These are phyloP conservation scores for Atta colombica DNA, from an alignment of 1,140 invertebrate genomes.

Conservation along the genomic window DNA sequence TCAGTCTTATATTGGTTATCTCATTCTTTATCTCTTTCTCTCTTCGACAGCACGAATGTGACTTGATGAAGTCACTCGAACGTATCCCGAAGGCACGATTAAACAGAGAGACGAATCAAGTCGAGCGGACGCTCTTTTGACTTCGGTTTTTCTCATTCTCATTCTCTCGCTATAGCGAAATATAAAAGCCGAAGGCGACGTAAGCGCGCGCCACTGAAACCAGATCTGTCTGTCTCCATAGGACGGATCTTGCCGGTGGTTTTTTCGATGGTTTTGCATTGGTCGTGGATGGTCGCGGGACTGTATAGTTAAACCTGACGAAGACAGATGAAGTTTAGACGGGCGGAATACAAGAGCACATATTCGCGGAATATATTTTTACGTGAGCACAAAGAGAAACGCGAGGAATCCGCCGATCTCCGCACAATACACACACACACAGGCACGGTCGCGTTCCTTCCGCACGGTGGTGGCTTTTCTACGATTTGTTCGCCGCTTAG, in stretches of 20 bases:
- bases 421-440: no score
- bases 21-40: background rate
- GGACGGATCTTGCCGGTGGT: constrained; percentile 37
- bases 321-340: constrained; percentile 52
- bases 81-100: constrained; percentile 56
- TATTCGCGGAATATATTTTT: constrained; percentile 52
- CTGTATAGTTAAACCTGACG: constrained; percentile 44
- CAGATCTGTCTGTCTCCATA: constrained; percentile 36
- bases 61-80: constrained; percentile 58
- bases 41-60: constrained; percentile 28
- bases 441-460: background rate
- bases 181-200: constrained; percentile 72
- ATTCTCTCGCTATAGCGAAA: constrained; percentile 70
- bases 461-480: constrained; percentile 24
- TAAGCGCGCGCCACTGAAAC: constrained; percentile 45
- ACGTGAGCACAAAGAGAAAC: constrained; percentile 9
- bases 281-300: constrained; percentile 38
- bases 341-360: constrained; percentile 10
- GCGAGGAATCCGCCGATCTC: constrained; percentile 15
- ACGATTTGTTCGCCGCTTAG: background rate
- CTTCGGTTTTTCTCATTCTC: constrained; percentile 68
- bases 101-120: constrained; percentile 42
- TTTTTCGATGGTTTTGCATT: constrained; percentile 38
- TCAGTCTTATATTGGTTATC: background rate
- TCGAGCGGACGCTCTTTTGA: constrained; percentile 27